A percentile compares a stretch with the other conserved stretches of the same genome.
Evolutionary conservation across 2,797 vertebrate species (phyloP).

Genomic region (Emydoidea blandingii): DNA sequence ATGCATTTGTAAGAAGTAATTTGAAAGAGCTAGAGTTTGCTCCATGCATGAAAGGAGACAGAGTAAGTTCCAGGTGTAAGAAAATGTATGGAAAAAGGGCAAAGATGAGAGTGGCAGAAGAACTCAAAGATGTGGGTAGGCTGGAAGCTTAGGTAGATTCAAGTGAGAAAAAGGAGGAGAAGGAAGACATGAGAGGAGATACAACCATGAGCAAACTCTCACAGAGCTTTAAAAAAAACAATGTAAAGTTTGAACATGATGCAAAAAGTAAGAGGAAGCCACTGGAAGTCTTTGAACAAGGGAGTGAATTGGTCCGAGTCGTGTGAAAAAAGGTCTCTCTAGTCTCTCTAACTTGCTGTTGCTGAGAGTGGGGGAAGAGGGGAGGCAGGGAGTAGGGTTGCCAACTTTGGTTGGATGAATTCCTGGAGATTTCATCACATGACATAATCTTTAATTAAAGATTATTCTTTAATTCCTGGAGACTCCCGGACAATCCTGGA

Average conservation of each 20-base stretch:
- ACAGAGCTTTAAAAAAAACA: conserved; percentile 52
- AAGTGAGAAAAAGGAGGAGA: neutral
- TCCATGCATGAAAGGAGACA: conserved; percentile 3
- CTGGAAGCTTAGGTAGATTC: neutral
- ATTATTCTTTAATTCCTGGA: too few relatives aligned
- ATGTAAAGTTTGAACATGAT: conserved; percentile 47
- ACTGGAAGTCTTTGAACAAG: conserved; percentile 37
- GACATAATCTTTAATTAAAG: too few relatives aligned
- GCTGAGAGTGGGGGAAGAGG: conserved; percentile 31
- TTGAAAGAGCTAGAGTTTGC: conserved; percentile 21
- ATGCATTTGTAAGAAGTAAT: neutral
- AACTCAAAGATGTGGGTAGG: neutral
- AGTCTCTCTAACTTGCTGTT: conserved; percentile 47
- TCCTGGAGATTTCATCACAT: too few relatives aligned
- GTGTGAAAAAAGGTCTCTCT: conserved; percentile 44
- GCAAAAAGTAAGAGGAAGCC: conserved; percentile 13
- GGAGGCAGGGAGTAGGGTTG: too few relatives aligned
- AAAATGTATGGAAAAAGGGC: neutral
- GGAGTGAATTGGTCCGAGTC: conserved; percentile 37
- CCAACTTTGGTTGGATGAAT: too few relatives aligned
- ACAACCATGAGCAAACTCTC: conserved; percentile 48
- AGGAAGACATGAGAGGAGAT: neutral
- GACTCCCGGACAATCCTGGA: too few relatives aligned
- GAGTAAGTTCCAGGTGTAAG: conserved; percentile 51
- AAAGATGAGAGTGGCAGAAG: neutral